A percentile compares a stretch with the other conserved stretches of the same genome.
phyloP scores from a whole-genome alignment of 2,113 vertebrate genomes.

The Ibidorhyncha struthersii region DNA sequence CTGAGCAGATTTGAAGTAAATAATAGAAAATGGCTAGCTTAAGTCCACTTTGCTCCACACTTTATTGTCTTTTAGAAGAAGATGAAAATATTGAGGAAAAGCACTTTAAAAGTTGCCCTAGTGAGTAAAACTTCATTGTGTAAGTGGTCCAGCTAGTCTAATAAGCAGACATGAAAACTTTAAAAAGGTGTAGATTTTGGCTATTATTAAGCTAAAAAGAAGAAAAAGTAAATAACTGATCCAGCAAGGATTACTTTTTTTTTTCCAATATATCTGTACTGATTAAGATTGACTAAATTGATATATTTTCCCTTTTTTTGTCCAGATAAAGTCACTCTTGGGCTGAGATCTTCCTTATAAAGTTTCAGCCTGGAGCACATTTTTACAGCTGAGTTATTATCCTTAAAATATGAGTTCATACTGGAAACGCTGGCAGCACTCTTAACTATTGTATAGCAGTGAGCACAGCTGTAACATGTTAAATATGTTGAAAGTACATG shows the following conservation, averaged over 20 bases:
- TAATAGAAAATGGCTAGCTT: background rate
- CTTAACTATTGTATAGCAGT: background rate
- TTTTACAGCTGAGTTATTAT: conserved; percentile 56
- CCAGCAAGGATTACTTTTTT: background rate
- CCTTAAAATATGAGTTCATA: conserved; percentile 42
- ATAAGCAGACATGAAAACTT: background rate
- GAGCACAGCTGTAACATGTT: conserved; percentile 9
- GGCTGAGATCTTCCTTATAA: conserved; percentile 24
- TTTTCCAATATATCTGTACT: background rate
- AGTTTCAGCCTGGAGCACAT: conserved; percentile 6
- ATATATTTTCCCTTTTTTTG: background rate
- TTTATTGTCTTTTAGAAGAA: background rate
- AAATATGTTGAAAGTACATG: background rate
- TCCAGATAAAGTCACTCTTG: conserved; percentile 16
- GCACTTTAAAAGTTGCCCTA: background rate
- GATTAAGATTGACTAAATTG: conserved; percentile 18
- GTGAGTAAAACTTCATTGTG: background rate
- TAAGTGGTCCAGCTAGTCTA: background rate
- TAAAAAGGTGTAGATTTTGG: background rate
- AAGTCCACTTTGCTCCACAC: background rate
- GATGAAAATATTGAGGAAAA: background rate
- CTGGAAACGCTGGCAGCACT: conserved; percentile 36
- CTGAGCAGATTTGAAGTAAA: background rate
- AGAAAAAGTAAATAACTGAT: background rate
- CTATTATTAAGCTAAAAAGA: background rate